These are phyloP conservation scores for Dinothrombium tinctorium DNA, from an alignment of 1,140 invertebrate species.

Conservation along the genomic window DNA sequence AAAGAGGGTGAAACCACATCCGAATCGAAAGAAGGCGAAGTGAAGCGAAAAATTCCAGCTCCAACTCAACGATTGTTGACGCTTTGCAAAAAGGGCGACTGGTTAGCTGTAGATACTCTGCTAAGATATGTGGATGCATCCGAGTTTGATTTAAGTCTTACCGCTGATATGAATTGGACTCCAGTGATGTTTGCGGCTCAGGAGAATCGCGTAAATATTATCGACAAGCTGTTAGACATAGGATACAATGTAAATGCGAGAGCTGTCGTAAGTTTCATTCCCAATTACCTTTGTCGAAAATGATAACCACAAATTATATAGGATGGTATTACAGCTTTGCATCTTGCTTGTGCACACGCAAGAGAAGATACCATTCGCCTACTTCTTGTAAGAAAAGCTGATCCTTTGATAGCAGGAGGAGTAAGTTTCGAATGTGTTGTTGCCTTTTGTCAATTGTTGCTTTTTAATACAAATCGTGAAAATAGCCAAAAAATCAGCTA, in stretches of 20 bases:
- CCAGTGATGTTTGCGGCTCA: conserved; percentile 82
- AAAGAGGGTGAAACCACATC: no score
- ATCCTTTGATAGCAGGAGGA: conserved; percentile 68
- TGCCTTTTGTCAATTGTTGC: not conserved
- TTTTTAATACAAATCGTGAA: not conserved
- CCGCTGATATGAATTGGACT: conserved; percentile 51
- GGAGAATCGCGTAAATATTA: conserved; percentile 64
- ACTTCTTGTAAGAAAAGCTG: conserved; percentile 62
- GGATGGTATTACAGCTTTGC: conserved; percentile 75
- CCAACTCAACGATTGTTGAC: conserved; percentile 10
- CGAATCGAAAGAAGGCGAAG: no score
- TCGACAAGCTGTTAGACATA: conserved; percentile 69
- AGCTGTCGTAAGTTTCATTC: conserved; percentile 18
- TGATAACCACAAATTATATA: conserved; percentile 16
- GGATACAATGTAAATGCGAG: conserved; percentile 64
- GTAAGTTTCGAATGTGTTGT: conserved; percentile 33
- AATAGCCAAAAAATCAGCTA: conserved; percentile 37
- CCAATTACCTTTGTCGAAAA: no score
- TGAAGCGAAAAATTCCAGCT: no score
- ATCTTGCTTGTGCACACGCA: conserved; percentile 73
- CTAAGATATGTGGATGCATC: conserved; percentile 14
- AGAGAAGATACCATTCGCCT: conserved; percentile 83
- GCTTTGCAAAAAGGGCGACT: conserved; percentile 15
- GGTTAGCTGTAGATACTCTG: conserved; percentile 16
- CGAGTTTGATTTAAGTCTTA: conserved; percentile 1